Conservation (phyloP, 2,113 vertebrate species). For the Cynoglossus semilaevis region DNA sequence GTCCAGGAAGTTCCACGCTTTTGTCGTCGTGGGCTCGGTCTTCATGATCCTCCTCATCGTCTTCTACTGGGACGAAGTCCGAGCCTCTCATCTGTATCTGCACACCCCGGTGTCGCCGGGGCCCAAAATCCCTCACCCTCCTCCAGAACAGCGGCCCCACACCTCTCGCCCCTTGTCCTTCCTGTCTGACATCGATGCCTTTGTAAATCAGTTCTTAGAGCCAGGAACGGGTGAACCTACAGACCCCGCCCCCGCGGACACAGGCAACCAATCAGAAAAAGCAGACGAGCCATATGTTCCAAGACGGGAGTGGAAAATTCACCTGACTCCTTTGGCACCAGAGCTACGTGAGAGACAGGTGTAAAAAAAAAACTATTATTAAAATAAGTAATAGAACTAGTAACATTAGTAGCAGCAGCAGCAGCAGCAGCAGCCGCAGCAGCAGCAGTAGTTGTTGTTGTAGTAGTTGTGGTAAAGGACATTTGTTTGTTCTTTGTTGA, state of each 20-base stretch:
- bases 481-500: neutral
- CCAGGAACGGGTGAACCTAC: slow-evolving; percentile 79
- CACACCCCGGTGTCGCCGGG: slow-evolving; percentile 82
- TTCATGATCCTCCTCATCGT: slow-evolving; percentile 96
- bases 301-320: slow-evolving; percentile 87
- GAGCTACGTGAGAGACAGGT: slow-evolving; percentile 78
- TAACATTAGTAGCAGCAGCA: too few species aligned
- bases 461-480: too few species aligned
- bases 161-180: slow-evolving; percentile 58
- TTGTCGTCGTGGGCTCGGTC: slow-evolving; percentile 85
- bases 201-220: slow-evolving; percentile 83
- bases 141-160: slow-evolving; percentile 64
- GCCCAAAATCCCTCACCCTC: slow-evolving; percentile 67
- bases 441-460: too few species aligned
- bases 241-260: slow-evolving; percentile 55
- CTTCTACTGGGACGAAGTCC: slow-evolving; percentile 95
- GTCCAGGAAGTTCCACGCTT: slow-evolving; percentile 86
- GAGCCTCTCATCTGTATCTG: slow-evolving; percentile 84
- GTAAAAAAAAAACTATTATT: neutral
- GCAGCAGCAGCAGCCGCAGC: too few species aligned
- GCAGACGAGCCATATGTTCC: slow-evolving; percentile 83
- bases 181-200: slow-evolving; percentile 82
- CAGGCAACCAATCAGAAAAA: slow-evolving; percentile 73
- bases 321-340: slow-evolving; percentile 72
- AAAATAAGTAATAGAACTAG: too few species aligned